Evolutionary conservation across 2,113 vertebrate species (phyloP).

Genomic region (Myotis brandtii): DNA sequence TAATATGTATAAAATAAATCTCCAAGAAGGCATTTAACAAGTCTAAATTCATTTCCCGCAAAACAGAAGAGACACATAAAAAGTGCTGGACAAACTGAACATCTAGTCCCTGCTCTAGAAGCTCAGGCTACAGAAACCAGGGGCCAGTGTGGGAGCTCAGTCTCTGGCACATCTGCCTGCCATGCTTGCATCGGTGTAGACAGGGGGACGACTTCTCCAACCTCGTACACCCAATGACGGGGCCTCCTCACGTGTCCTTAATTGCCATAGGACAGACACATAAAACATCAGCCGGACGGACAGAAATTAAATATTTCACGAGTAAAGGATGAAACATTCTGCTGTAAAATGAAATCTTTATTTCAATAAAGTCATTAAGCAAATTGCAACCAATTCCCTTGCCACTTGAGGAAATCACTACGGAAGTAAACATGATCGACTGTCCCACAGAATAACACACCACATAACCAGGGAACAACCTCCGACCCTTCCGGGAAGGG

Average conservation of each 20-base stretch:
- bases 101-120: background rate
- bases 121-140: background rate
- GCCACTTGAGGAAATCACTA: conserved; percentile 61
- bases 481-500: background rate
- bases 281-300: conserved; percentile 82
- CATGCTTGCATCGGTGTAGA: too few species aligned
- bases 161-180: background rate
- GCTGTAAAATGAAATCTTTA: conserved; percentile 80
- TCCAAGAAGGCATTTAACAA: background rate
- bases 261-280: conserved; percentile 75
- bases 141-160: rapidly evolving
- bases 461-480: conserved; percentile 20
- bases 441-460: conserved; percentile 7
- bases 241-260: conserved; percentile 77
- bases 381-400: conserved; percentile 74
- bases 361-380: conserved; percentile 83
- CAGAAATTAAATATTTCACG: conserved; percentile 85
- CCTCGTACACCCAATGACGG: conserved; percentile 61
- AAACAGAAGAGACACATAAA: background rate
- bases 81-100: background rate
- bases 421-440: conserved; percentile 9
- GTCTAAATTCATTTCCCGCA: background rate
- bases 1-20: background rate
- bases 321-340: conserved; percentile 77
- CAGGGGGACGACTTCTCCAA: background rate